Percentiles rank a stretch among this genome's conserved stretches.
Evolutionary conservation across 2,113 vertebrate genomes (phyloP).

Genomic region (Phoxinus phoxinus): DNA sequence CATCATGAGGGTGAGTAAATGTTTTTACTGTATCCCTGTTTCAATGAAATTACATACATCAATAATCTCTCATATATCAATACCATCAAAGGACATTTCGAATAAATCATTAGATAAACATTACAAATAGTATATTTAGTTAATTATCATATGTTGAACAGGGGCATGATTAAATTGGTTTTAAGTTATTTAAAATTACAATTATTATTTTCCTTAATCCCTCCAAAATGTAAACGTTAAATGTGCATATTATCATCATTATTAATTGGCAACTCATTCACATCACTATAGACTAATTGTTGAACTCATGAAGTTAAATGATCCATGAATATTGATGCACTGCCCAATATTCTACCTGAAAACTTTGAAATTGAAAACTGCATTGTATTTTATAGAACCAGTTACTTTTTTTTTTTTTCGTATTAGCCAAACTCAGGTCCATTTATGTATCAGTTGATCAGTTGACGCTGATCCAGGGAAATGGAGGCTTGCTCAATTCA

Average conservation of each 20-base stretch:
- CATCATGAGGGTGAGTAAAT: too few species aligned
- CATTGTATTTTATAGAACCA: neutral
- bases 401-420: neutral
- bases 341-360: neutral
- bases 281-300: neutral
- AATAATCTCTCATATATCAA: too few species aligned
- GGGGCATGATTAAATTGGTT: neutral
- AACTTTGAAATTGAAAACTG: neutral
- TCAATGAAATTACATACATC: neutral
- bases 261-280: neutral
- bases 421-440: neutral
- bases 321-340: neutral
- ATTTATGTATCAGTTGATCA: neutral
- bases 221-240: neutral
- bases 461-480: neutral
- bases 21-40: neutral
- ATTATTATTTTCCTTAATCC: neutral
- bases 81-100: neutral
- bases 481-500: slow-evolving; percentile 6
- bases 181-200: neutral
- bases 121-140: neutral
- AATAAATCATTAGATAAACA: neutral
- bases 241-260: neutral
- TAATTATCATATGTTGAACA: neutral
- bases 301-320: neutral